A percentile compares a stretch with the other conserved stretches of the same genome.
Conservation (phyloP, 23 tunicate species). For the Trididemnum nubilum region DNA sequence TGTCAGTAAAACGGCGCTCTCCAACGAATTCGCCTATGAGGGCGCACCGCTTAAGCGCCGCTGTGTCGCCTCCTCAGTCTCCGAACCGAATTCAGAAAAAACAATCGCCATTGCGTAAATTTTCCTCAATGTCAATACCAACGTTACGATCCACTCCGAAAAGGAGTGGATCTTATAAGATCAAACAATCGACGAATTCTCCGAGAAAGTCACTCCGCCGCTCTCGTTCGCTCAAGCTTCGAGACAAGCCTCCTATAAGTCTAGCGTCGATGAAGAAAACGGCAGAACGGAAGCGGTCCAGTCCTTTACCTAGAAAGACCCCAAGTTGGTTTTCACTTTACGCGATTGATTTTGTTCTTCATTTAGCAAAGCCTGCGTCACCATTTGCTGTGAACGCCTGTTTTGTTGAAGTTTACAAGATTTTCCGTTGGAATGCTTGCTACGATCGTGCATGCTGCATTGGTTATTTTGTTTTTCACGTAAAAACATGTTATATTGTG, state of each 20-base stretch:
- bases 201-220: conserved; percentile 42
- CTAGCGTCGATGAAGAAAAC: conserved; percentile 43
- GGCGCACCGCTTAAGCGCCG: neutral
- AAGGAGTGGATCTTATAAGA: conserved; percentile 53
- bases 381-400: too few relatives aligned
- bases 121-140: conserved; percentile 46
- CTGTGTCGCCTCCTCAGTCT: neutral
- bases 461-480: too few relatives aligned
- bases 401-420: too few relatives aligned
- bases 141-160: conserved; percentile 53
- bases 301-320: neutral
- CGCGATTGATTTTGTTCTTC: too few relatives aligned
- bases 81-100: neutral
- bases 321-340: conserved; percentile 37
- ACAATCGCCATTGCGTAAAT: conserved; percentile 45
- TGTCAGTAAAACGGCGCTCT: conserved; percentile 3
- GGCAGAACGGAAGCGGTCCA: neutral
- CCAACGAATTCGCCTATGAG: neutral
- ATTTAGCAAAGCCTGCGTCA: too few relatives aligned
- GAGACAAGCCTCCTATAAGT: conserved; percentile 26
- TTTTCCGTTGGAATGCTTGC: too few relatives aligned
- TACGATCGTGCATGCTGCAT: too few relatives aligned
- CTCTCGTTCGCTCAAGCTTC: conserved; percentile 32
- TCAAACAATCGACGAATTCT: conserved; percentile 1
- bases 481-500: too few relatives aligned